Conservation (phyloP, 2,888 invertebrate genomes). For the Sceliomorpha sp. region DNA sequence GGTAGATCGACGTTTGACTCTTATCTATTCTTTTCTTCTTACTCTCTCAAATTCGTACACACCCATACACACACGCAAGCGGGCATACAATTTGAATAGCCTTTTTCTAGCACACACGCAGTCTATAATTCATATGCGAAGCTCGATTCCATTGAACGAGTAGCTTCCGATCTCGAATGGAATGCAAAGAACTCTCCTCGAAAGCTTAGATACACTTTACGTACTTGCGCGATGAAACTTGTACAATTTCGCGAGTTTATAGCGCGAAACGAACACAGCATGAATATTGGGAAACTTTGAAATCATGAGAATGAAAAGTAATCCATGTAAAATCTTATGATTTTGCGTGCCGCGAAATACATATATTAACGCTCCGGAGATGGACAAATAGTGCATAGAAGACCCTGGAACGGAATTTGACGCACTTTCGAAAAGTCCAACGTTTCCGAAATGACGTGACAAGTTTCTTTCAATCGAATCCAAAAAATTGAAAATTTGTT, state of each 20-base stretch:
- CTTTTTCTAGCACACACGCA: neutral
- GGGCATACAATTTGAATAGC: neutral
- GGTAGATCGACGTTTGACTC: neutral
- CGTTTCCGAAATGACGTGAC: too few relatives aligned
- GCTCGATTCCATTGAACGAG: slow-evolving; percentile 2
- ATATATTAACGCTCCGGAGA: too few relatives aligned
- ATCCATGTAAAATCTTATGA: slow-evolving; percentile 9
- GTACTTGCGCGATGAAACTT: slow-evolving; percentile 18
- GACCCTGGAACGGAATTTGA: too few relatives aligned
- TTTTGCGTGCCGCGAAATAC: too few relatives aligned
- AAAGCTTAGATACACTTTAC: slow-evolving; percentile 20
- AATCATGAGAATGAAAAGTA: slow-evolving; percentile 25
- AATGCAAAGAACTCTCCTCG: slow-evolving; percentile 10
- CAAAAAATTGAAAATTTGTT: too few relatives aligned
- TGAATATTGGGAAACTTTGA: slow-evolving; percentile 28
- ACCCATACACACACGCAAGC: too few relatives aligned
- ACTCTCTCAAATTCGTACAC: neutral
- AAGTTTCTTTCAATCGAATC: too few relatives aligned
- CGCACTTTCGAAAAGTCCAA: too few relatives aligned
- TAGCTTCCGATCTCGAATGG: slow-evolving; percentile 20
- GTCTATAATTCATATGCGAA: slow-evolving; percentile 6
- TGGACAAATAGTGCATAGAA: too few relatives aligned
- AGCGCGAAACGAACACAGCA: slow-evolving; percentile 20
- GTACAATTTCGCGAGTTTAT: slow-evolving; percentile 21
- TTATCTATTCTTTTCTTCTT: slow-evolving; percentile 2